Conservation (phyloP, 2,797 vertebrate genomes). For the Knipowitschia caucasica region DNA sequence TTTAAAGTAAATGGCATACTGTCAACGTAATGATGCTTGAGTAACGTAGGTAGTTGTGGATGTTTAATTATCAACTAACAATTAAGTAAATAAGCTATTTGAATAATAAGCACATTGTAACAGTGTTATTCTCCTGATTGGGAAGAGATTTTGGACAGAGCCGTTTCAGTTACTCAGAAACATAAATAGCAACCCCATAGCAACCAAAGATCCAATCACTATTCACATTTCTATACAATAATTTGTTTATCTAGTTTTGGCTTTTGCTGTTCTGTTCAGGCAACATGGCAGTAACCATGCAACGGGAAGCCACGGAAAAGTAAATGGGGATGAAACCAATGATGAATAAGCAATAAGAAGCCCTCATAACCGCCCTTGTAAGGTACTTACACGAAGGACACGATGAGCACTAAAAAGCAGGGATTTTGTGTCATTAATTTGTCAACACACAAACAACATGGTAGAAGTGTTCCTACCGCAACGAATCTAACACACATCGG, state of each 20-base stretch:
- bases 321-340: slow-evolving; percentile 5
- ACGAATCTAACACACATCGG: slow-evolving; percentile 18
- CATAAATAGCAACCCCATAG: too few species aligned
- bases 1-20: neutral
- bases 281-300: neutral
- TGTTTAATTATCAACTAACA: neutral
- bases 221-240: too few species aligned
- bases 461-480: slow-evolving; percentile 7
- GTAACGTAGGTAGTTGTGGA: too few species aligned
- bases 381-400: slow-evolving; percentile 16
- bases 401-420: slow-evolving; percentile 21
- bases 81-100: too few species aligned
- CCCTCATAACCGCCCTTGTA: slow-evolving; percentile 13
- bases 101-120: neutral
- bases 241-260: slow-evolving; percentile 9
- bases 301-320: neutral
- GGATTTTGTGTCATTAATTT: slow-evolving; percentile 31
- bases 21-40: slow-evolving; percentile 1
- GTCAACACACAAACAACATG: slow-evolving; percentile 26
- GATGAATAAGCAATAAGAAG: slow-evolving; percentile 18
- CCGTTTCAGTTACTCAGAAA: too few species aligned
- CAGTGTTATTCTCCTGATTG: too few species aligned
- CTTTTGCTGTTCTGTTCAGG: neutral
- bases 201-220: too few species aligned
- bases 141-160: too few species aligned